Percentiles rank a stretch among this genome's conserved stretches.
Conservation (phyloP, 2,888 invertebrate species). For the Leptopilina myrica region DNA sequence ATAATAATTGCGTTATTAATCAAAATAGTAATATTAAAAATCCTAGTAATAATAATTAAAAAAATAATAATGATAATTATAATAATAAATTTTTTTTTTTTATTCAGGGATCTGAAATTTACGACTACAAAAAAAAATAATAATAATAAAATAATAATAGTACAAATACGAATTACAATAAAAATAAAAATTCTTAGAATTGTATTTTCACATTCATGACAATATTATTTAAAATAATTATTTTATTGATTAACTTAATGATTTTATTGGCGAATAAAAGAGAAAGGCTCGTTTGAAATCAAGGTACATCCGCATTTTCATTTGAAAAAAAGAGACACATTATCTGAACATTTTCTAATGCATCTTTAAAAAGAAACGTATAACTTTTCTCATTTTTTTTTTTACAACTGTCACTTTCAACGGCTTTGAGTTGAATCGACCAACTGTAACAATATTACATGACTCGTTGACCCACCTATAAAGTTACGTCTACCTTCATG, state of each 20-base stretch:
- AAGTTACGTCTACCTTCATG: constrained; percentile 4
- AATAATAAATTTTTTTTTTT: too few relatives aligned
- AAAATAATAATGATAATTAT: too few relatives aligned
- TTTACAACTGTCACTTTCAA: constrained; percentile 1
- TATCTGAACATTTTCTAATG: neutral
- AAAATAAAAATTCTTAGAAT: neutral
- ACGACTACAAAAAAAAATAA: too few relatives aligned
- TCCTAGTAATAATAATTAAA: too few relatives aligned
- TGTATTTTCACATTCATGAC: neutral
- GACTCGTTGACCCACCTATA: constrained; percentile 11
- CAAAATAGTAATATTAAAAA: too few relatives aligned
- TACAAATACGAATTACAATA: neutral
- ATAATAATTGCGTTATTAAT: too few relatives aligned
- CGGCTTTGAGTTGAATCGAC: constrained; percentile 1
- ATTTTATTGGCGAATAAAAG: neutral
- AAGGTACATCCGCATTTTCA: neutral
- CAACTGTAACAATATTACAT: constrained; percentile 32
- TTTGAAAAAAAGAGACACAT: neutral
- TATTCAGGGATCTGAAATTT: too few relatives aligned
- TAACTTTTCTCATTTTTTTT: constrained; percentile 4
- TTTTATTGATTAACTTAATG: neutral
- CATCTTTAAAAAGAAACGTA: neutral
- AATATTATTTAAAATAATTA: too few relatives aligned
- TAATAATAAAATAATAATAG: too few relatives aligned
- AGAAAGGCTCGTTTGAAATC: neutral